A percentile compares a stretch with the other conserved stretches of the same genome.
Evolutionary conservation across 2,888 invertebrate species (phyloP).

Genomic region (Desoria tigrina): DNA sequence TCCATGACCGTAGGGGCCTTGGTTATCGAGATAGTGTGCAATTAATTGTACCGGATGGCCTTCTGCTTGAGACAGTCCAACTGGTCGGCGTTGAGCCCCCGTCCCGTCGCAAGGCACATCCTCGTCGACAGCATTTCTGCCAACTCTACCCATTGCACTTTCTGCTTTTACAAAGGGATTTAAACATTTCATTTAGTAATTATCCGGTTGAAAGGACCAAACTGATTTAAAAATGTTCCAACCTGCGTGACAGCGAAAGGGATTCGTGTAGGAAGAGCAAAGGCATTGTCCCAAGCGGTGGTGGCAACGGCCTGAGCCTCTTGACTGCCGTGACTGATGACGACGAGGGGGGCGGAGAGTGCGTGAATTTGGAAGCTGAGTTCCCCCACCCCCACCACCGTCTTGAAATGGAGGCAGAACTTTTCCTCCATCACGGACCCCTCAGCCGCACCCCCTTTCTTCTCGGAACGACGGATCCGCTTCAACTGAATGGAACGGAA

Average conservation of each 20-base stretch:
- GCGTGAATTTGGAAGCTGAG: constrained; percentile 19
- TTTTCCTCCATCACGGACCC: constrained; percentile 46
- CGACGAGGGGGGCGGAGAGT: constrained; percentile 37
- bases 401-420: constrained; percentile 34
- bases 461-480: constrained; percentile 30
- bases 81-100: constrained; percentile 26
- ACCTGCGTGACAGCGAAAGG: constrained; percentile 28
- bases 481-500: constrained; percentile 32
- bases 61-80: constrained; percentile 26
- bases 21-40: too few relatives aligned
- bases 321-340: constrained; percentile 42
- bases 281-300: constrained; percentile 42
- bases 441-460: constrained; percentile 24
- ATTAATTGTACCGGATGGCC: constrained; percentile 26
- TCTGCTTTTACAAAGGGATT: neutral
- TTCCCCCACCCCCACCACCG: constrained; percentile 28
- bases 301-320: constrained; percentile 40
- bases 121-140: constrained; percentile 28
- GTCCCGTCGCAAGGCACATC: constrained; percentile 24
- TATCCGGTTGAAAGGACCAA: too few relatives aligned
- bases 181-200: too few relatives aligned
- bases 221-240: too few relatives aligned
- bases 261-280: constrained; percentile 26
- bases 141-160: constrained; percentile 36
- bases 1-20: too few relatives aligned